phyloP scores from a whole-genome alignment of 2,888 invertebrate species.

The Rhagonycha lutea region DNA sequence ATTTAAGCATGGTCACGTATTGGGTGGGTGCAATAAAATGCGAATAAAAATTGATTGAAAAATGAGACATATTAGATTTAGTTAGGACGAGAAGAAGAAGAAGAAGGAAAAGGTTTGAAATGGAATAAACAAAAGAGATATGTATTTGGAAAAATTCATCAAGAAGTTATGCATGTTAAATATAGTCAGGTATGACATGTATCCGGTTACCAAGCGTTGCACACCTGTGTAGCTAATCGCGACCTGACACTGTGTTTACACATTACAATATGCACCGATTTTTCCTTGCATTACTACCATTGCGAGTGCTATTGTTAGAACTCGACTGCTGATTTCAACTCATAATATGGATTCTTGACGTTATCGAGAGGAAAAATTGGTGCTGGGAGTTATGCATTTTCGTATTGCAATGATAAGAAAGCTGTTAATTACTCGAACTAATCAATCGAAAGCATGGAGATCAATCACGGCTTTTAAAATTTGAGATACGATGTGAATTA shows the following conservation, averaged over 20 bases:
- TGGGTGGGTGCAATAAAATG: too few relatives aligned
- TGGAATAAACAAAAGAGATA: neutral
- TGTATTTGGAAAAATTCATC: neutral
- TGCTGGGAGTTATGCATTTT: neutral
- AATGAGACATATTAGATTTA: too few relatives aligned
- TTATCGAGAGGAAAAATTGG: neutral
- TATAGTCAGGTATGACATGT: conserved; percentile 12
- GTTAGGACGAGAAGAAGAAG: too few relatives aligned
- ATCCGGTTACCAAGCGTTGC: conserved; percentile 27
- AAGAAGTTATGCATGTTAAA: neutral
- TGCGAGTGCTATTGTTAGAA: conserved; percentile 15
- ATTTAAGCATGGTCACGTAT: too few relatives aligned
- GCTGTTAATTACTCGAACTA: conserved; percentile 25
- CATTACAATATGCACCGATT: conserved; percentile 21
- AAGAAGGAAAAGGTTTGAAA: too few relatives aligned
- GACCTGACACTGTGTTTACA: conserved; percentile 31
- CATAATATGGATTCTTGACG: neutral
- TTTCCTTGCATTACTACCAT: conserved; percentile 19
- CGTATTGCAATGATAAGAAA: conserved; percentile 14
- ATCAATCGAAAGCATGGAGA: conserved; percentile 25
- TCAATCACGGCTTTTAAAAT: conserved; percentile 18
- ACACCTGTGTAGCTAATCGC: conserved; percentile 32
- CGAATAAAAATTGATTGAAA: too few relatives aligned
- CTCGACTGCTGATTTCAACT: neutral
- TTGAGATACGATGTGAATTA: conserved; percentile 17